phyloP scores from a whole-genome alignment of 2,797 vertebrate species.

The Poecilia wingei region DNA sequence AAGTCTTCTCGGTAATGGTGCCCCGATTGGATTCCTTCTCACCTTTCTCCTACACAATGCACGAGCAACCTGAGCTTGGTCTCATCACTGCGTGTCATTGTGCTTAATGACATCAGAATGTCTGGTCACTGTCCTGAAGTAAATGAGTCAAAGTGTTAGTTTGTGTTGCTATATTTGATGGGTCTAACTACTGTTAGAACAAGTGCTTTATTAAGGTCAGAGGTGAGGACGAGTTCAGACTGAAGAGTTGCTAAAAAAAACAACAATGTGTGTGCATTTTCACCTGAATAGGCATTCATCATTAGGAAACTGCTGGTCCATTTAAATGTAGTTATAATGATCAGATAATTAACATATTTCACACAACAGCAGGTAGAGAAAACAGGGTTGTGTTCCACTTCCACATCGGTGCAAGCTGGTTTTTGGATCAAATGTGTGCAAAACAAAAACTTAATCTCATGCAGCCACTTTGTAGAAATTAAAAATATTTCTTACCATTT shows the following conservation, averaged over 20 bases:
- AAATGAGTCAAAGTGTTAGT: constrained; percentile 34
- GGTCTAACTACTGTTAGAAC: background rate
- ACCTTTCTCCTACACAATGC: constrained; percentile 81
- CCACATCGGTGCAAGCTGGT: background rate
- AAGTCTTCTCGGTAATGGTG: constrained; percentile 55
- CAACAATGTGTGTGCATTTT: background rate
- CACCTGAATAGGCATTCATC: constrained; percentile 30
- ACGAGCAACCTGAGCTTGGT: constrained; percentile 74
- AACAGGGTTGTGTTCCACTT: background rate
- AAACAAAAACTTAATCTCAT: background rate
- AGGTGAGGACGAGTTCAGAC: background rate
- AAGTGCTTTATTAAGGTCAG: background rate
- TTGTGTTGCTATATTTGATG: constrained; percentile 18
- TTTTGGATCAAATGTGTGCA: background rate
- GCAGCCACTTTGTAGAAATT: background rate
- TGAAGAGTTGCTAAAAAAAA: background rate
- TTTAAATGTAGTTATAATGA: background rate
- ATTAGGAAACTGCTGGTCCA: background rate
- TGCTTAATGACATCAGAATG: constrained; percentile 78
- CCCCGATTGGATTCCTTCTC: constrained; percentile 82
- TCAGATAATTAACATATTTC: background rate
- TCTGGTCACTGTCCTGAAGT: constrained; percentile 73
- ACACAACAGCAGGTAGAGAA: background rate
- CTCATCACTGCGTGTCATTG: constrained; percentile 75
- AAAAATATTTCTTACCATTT: background rate